A percentile compares a stretch with the other conserved stretches of the same genome.
phyloP scores from a whole-genome alignment of 2,797 vertebrate genomes.

The Catostomus latipinnis region DNA sequence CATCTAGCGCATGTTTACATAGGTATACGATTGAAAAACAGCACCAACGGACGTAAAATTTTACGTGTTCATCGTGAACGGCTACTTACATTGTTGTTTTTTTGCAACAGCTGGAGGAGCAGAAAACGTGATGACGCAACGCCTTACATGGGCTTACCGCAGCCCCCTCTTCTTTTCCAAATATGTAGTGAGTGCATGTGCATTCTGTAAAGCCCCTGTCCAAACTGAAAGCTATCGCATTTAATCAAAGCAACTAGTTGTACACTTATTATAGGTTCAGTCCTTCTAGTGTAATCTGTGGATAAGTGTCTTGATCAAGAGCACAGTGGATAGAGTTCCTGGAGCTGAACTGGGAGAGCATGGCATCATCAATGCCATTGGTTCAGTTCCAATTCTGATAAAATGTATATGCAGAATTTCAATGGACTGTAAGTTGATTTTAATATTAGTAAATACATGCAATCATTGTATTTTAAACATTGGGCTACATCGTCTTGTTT shows the following conservation, averaged over 20 bases:
- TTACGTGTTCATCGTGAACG: too few species aligned
- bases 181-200: constrained; percentile 34
- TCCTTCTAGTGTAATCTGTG: background rate
- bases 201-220: constrained; percentile 16
- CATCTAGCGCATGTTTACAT: too few species aligned
- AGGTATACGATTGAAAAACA: too few species aligned
- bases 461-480: background rate
- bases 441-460: too few species aligned
- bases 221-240: constrained; percentile 4
- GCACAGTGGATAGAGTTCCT: background rate
- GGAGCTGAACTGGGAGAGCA: too few species aligned
- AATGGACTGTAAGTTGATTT: too few species aligned
- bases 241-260: background rate
- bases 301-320: background rate
- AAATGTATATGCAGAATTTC: too few species aligned
- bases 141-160: constrained; percentile 44
- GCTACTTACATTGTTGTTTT: constrained; percentile 16
- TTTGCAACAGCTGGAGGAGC: constrained; percentile 16
- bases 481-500: background rate
- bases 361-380: too few species aligned
- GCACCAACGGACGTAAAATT: too few species aligned
- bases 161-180: constrained; percentile 28
- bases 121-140: constrained; percentile 31
- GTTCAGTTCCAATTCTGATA: too few species aligned
- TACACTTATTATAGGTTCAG: background rate